Percentiles rank a stretch among this genome's conserved stretches.
These are phyloP conservation scores for Penaeus japonicus DNA, from an alignment of 1,140 invertebrate genomes.

Conservation along the genomic window DNA sequence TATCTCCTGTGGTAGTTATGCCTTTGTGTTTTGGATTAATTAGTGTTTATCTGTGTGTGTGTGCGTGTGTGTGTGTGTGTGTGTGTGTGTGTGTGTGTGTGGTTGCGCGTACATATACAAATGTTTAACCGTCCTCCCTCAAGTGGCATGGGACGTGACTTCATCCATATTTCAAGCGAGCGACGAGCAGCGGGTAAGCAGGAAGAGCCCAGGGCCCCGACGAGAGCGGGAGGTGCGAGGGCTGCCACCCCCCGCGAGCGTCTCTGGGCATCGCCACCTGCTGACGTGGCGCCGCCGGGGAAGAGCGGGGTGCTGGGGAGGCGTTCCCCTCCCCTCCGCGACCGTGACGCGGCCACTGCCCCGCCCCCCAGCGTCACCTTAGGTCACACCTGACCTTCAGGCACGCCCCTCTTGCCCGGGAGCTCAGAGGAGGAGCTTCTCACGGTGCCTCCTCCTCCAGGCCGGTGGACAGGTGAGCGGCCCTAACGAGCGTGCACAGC, in stretches of 20 bases:
- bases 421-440: constrained; percentile 15
- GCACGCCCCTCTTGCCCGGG: constrained; percentile 46
- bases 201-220: too few relatives aligned
- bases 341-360: constrained; percentile 52
- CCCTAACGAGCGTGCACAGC: too few relatives aligned
- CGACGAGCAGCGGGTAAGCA: too few relatives aligned
- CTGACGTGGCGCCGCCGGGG: constrained; percentile 35
- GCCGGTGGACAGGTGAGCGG: background rate
- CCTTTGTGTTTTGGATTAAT: too few relatives aligned
- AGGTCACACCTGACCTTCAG: constrained; percentile 54
- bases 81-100: too few relatives aligned
- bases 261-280: background rate
- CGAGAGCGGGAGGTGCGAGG: background rate
- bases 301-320: background rate
- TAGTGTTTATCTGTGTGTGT: too few relatives aligned
- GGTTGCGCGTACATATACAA: too few relatives aligned
- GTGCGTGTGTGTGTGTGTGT: too few relatives aligned
- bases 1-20: too few relatives aligned
- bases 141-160: too few relatives aligned
- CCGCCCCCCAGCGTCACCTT: constrained; percentile 47
- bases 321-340: background rate
- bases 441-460: constrained; percentile 22
- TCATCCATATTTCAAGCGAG: too few relatives aligned
- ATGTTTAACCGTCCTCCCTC: too few relatives aligned
- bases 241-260: background rate